phyloP scores from a whole-genome alignment of 1,140 invertebrate species.

The Ceratosolen fusciceps region DNA sequence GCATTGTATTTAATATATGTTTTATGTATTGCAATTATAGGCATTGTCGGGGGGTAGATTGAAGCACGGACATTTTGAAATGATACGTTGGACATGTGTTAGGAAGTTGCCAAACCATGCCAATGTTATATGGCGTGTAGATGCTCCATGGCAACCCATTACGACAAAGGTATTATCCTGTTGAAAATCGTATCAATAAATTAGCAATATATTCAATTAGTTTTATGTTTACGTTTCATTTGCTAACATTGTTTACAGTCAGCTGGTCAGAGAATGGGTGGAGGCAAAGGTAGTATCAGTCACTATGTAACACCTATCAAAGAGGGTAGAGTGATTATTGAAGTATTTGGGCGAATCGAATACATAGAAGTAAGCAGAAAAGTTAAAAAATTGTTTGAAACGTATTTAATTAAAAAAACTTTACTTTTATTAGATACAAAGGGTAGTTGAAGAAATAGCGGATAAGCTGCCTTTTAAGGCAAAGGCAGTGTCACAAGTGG shows the following conservation, averaged over 20 bases:
- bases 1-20: not conserved
- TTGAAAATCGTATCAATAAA: not conserved
- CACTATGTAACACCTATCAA: slow-evolving; percentile 96
- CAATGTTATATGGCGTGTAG: slow-evolving; percentile 97
- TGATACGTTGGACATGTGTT: slow-evolving; percentile 84
- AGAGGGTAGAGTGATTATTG: slow-evolving; percentile 92
- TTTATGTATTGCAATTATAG: slow-evolving; percentile 67
- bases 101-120: slow-evolving; percentile 84
- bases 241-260: slow-evolving; percentile 73
- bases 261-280: slow-evolving; percentile 92
- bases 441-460: slow-evolving; percentile 79
- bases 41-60: slow-evolving; percentile 88
- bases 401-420: slow-evolving; percentile 30
- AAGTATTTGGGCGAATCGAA: slow-evolving; percentile 92
- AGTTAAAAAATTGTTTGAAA: slow-evolving; percentile 28
- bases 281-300: slow-evolving; percentile 95
- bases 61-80: slow-evolving; percentile 86
- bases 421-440: slow-evolving; percentile 72
- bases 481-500: slow-evolving; percentile 85
- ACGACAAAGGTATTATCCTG: slow-evolving; percentile 82
- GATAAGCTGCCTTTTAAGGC: slow-evolving; percentile 91
- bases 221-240: not conserved
- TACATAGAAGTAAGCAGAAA: slow-evolving; percentile 81
- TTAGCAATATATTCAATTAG: not conserved
- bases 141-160: slow-evolving; percentile 94